A percentile compares a stretch with the other conserved stretches of the same genome.
Conservation (phyloP, 2,888 invertebrate genomes). For the Lasioglossum marginatum region DNA sequence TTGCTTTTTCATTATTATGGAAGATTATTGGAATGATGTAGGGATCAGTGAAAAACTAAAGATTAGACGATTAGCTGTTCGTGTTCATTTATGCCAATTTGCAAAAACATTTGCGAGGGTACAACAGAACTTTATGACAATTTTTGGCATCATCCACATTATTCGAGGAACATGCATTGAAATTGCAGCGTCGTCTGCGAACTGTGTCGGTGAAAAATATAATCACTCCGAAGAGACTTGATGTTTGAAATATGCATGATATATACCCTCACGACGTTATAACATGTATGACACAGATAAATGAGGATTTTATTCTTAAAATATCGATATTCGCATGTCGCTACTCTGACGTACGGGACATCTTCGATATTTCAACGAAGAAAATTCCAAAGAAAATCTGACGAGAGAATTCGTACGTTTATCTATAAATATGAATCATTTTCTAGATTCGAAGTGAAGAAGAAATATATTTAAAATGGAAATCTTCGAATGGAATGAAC, state of each 20-base stretch:
- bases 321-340: not conserved
- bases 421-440: not conserved
- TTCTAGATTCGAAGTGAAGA: not conserved
- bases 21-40: not conserved
- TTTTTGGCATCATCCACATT: too few relatives aligned
- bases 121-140: too few relatives aligned
- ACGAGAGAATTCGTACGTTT: not conserved
- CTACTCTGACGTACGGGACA: not conserved
- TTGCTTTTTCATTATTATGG: too few relatives aligned
- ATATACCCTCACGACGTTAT: not conserved
- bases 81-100: too few relatives aligned
- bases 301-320: slow-evolving; percentile 3
- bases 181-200: not conserved
- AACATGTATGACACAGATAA: not conserved
- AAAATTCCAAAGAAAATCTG: not conserved
- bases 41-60: not conserved
- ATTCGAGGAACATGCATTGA: not conserved
- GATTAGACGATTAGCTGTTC: not conserved
- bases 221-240: not conserved
- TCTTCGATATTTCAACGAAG: slow-evolving; percentile 6
- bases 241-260: not conserved
- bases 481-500: too few relatives aligned
- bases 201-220: not conserved
- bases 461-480: not conserved
- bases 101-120: too few relatives aligned